Evolutionary conservation across 2,113 vertebrate genomes (phyloP), one percentile per base, ranked within the genome.

Genomic region (Apodemus speciosus): DNA sequence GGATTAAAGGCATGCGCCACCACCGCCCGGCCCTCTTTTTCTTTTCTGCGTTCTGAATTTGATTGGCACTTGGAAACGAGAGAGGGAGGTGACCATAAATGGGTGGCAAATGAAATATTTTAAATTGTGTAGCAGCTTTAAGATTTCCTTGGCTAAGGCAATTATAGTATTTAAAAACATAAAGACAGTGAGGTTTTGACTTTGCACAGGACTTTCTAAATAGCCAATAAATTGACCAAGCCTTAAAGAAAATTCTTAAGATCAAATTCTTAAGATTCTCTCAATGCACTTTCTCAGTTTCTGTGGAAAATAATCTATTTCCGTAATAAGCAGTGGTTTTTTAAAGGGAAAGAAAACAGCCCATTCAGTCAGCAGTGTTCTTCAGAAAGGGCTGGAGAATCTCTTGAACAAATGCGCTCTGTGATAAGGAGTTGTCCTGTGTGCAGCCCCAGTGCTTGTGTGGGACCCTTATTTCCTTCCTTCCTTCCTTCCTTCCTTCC

Each of bases 41-140:
- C 84, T 58, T 76, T 91, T 96, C 92, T 83, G 58, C 16, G 38
- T 94, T 94, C 9, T 64, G 43, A 30, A 56, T 94, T 93, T 91
- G 46, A 88, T 91, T 87, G 6, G 35, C 43, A 23, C n/a, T 90
- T 84, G 25, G 62, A 53, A 91, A 46, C 11, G 83, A 88, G 60
- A 85, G 53, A 83, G n/a, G 1, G 9, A 88, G 38, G 60, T 77
- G 8, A 73, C n/a, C 16, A 68, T 76, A 30, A 95, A 73, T 18
- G 84, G 84, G 53, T 77, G 32, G 30, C 85, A 64, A 92, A 69
- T 5, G 60, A 66, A 91, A 72, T 15, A 72, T 95, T 94, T 89
- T 66, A 92, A 90, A 81, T 92, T 83, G 38, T 71, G 27, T 1
- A 76, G 2, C 88, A 83, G 20, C 0, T 77, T 66, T 86, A 43